A percentile compares a stretch with the other conserved stretches of the same genome.
Conservation (phyloP, 1,140 invertebrate genomes). For the Sipha flava region DNA sequence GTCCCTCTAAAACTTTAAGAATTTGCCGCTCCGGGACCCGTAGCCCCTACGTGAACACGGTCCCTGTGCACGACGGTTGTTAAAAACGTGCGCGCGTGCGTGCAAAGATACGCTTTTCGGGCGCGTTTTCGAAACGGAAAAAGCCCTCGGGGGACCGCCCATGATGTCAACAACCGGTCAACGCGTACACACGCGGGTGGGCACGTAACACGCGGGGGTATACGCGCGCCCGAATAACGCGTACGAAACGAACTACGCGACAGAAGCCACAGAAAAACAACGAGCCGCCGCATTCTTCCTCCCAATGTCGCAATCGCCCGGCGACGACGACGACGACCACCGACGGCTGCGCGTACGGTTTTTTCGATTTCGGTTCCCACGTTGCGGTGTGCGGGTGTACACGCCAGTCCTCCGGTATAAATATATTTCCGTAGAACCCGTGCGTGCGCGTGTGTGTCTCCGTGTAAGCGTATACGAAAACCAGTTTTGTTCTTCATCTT, state of each 20-base stretch:
- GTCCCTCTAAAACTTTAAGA: too few relatives aligned
- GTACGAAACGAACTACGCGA: background rate
- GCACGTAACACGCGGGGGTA: background rate
- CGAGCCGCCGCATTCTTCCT: slow-evolving; percentile 24
- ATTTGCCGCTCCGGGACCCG: too few relatives aligned
- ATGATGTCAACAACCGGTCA: slow-evolving; percentile 32
- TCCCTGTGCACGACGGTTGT: too few relatives aligned
- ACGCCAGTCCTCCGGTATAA: too few relatives aligned
- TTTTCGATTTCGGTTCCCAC: slow-evolving; percentile 30
- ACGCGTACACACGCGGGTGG: background rate
- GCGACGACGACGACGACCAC: slow-evolving; percentile 5
- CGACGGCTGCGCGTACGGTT: background rate
- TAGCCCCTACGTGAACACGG: too few relatives aligned
- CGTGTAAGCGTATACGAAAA: background rate
- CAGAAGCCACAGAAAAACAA: slow-evolving; percentile 31
- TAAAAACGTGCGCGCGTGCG: too few relatives aligned
- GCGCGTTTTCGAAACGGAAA: too few relatives aligned
- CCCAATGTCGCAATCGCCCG: slow-evolving; percentile 19
- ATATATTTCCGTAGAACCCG: background rate
- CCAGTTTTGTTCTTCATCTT: slow-evolving; percentile 28
- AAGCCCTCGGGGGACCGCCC: background rate
- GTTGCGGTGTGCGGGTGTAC: slow-evolving; percentile 30
- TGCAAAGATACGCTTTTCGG: too few relatives aligned
- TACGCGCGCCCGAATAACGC: background rate
- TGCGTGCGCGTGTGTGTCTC: background rate